Evolutionary conservation across 2,797 vertebrate genomes (phyloP), one percentile per base, ranked within the genome.

Genomic region (Amazona finschi): DNA sequence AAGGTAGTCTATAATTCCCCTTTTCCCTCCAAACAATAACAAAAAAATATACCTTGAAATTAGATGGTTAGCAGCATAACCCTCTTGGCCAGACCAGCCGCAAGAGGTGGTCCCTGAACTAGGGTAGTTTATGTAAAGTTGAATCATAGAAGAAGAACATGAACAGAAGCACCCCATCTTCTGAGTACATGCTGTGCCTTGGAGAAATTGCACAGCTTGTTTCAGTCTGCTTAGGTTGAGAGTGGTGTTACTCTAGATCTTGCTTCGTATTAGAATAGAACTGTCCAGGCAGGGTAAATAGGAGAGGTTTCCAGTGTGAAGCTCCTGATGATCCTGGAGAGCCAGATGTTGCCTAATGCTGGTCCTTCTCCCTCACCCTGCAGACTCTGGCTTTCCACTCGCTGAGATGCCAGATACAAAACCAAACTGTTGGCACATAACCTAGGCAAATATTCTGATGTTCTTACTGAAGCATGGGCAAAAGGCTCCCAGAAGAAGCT

Each of bases 381-480:
- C 49, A 33, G 38, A 20, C 20, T 28, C 41, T 15, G 11, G 65
- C 52, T 91, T 91, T 90, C 38, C 15, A 1, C 62, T 78, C 5
- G 1, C 57, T 43, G 60, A 72, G 8, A 2, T 69, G 67, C 90
- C 72, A 66, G 78, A 83, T 86, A 89, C 22, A n/a, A 74, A 80
- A 60, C 49, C 31, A 53, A 72, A 49, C 33, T 22, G 52, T 61
- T 96, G 93, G 77, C 94, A 93, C 38, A 8, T 52, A 85, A 87
- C 31, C 25, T 57, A 64, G 43, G 44, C 81, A 49, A 87, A 65
- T 89, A 77, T 77, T 71, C 86, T 83, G 85, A 74, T 72, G 84
- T 85, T 93, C 92, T 85, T 71, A 50, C 5, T 83, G 90, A 96
- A 95, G 77, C 91, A 78, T 79, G 62, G 85, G 69, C 61, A 92